Percentiles rank a stretch among this genome's conserved stretches.
phyloP scores from a whole-genome alignment of 2,888 invertebrate genomes.

The Diloba caeruleocephala region DNA sequence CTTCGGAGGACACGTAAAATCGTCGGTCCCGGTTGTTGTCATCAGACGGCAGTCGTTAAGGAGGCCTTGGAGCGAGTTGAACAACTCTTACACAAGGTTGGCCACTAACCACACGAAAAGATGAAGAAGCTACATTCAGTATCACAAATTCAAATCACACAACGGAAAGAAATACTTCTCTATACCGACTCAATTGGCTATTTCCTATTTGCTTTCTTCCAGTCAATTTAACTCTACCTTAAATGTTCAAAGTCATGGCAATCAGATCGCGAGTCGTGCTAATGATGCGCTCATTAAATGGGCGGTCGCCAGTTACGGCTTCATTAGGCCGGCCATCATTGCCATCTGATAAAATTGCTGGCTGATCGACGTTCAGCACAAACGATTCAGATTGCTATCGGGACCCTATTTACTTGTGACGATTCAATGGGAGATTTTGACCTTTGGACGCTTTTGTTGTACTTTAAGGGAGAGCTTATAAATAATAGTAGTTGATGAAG shows the following conservation, averaged over 20 bases:
- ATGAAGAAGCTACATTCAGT: background rate
- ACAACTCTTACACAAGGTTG: too few relatives aligned
- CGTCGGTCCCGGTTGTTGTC: too few relatives aligned
- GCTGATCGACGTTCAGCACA: slow-evolving; percentile 47
- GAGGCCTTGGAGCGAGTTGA: too few relatives aligned
- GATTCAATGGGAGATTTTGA: slow-evolving; percentile 32
- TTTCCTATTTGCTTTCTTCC: slow-evolving; percentile 22
- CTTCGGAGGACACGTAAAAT: too few relatives aligned
- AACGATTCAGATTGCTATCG: slow-evolving; percentile 46
- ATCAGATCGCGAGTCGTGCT: slow-evolving; percentile 50
- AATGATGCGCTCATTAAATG: slow-evolving; percentile 65
- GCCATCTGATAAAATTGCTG: slow-evolving; percentile 58
- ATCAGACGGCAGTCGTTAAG: too few relatives aligned
- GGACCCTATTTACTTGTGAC: slow-evolving; percentile 28
- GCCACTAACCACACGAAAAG: background rate
- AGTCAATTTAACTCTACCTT: slow-evolving; percentile 26
- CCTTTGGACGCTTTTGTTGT: slow-evolving; percentile 15
- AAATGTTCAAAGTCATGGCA: slow-evolving; percentile 56
- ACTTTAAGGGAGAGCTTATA: background rate
- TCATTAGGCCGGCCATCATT: slow-evolving; percentile 64
- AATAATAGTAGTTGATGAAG: too few relatives aligned
- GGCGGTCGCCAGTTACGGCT: slow-evolving; percentile 61
- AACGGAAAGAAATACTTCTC: slow-evolving; percentile 14
- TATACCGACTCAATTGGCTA: slow-evolving; percentile 31
- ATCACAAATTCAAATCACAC: slow-evolving; percentile 26